These are phyloP conservation scores for Phyllotreta striolata DNA, from an alignment of 2,888 invertebrate species.

Conservation along the genomic window DNA sequence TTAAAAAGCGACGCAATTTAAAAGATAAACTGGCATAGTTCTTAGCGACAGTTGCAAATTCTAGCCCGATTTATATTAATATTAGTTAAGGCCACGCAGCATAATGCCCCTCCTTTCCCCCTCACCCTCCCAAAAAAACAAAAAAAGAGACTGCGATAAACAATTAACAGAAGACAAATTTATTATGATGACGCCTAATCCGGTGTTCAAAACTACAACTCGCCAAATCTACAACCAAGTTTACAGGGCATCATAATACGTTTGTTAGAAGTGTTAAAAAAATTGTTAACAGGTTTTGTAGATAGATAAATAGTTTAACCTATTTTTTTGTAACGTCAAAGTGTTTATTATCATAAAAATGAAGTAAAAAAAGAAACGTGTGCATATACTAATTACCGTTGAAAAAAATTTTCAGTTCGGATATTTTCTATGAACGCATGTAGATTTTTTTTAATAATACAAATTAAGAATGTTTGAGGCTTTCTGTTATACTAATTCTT, in stretches of 20 bases:
- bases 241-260: slow-evolving; percentile 56
- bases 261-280: slow-evolving; percentile 57
- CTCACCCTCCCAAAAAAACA: slow-evolving; percentile 37
- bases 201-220: slow-evolving; percentile 28
- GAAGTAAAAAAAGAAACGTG: slow-evolving; percentile 32
- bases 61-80: slow-evolving; percentile 26
- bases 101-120: slow-evolving; percentile 45
- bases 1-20: slow-evolving; percentile 19
- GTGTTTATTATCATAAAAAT: slow-evolving; percentile 39
- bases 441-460: slow-evolving; percentile 50
- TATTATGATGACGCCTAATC: slow-evolving; percentile 58
- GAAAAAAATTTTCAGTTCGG: slow-evolving; percentile 35
- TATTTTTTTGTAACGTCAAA: slow-evolving; percentile 60
- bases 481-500: slow-evolving; percentile 42
- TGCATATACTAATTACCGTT: slow-evolving; percentile 31
- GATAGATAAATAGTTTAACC: slow-evolving; percentile 57
- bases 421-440: slow-evolving; percentile 50
- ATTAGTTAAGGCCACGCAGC: slow-evolving; percentile 49
- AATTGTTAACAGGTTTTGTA: slow-evolving; percentile 59
- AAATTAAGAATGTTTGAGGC: slow-evolving; percentile 52
- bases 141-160: slow-evolving; percentile 64
- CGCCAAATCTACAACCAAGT: slow-evolving; percentile 13
- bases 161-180: slow-evolving; percentile 62
- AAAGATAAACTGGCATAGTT: slow-evolving; percentile 21
- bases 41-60: slow-evolving; percentile 36